Evolutionary conservation across 2,888 invertebrate genomes (phyloP), one percentile per base, ranked within the genome.

Genomic region (Amiota communis): DNA sequence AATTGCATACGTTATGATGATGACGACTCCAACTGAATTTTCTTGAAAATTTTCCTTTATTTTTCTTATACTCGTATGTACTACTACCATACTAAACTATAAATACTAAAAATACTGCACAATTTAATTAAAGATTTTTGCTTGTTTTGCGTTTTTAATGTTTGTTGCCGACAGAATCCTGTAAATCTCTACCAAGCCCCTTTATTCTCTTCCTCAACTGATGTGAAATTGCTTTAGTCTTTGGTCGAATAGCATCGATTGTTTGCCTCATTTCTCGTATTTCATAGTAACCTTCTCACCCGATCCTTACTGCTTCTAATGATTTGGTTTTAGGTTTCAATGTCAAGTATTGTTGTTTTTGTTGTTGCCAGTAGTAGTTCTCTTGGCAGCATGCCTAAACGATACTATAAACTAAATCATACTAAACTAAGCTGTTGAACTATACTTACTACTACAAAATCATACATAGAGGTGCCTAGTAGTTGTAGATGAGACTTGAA

Each of bases 301-400:
- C 20, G 10, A 59, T 36, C 36, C 36, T 2, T 36, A 6, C 36
- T 36, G 36, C 36, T n/a, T n/a, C n/a, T 36, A 36, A 36, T 36
- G 36, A 36, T 36, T 36, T 36, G 3, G 36, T 20, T 59, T 59
- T 15, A 20, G 17, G 12, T 59, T 65, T 47, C 67, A 68, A 53
- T 68, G 67, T 68, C 67, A 68, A 68, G 67, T 68, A 53, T 53
- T 53, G 13, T 23, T 51, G 23, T 23, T 23, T 1, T 23, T 23
- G 4, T 36, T 36, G 36, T 36, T 36, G 36, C 36, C 36, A 36
- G 4, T 36, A 23, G 36, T 36, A 6, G 23, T 36, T 36, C 36
- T 36, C 36, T 68, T 68, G 67, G 67, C 67, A 68, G 51, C 51
- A 53, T 68, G 67, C 67, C 67, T 23, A 46, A 46, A 46, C 46